Evolutionary conservation across 2,888 invertebrate species (phyloP).

Genomic region (Chironomus tentans): DNA sequence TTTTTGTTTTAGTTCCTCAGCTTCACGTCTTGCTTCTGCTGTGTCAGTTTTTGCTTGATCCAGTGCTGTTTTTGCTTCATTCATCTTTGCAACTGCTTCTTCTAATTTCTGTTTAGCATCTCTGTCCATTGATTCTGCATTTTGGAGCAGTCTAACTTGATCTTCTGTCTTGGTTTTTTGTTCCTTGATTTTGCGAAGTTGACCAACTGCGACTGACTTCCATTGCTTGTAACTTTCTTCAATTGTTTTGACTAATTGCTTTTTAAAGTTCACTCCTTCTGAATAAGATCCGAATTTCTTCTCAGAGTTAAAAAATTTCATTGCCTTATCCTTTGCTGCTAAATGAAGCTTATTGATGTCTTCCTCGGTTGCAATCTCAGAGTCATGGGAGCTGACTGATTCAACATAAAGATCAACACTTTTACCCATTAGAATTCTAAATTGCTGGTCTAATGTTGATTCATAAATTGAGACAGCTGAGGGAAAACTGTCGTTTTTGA

Average conservation of each 20-base stretch:
- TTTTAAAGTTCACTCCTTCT: background rate
- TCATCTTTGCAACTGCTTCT: background rate
- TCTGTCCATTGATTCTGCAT: background rate
- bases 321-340: background rate
- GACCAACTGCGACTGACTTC: background rate
- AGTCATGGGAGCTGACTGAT: background rate
- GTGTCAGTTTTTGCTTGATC: conserved; percentile 8
- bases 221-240: background rate
- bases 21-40: conserved; percentile 9
- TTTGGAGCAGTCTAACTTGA: background rate
- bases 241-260: background rate
- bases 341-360: background rate
- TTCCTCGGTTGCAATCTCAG: background rate
- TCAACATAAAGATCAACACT: conserved; percentile 5
- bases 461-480: conserved; percentile 4
- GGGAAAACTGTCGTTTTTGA: background rate
- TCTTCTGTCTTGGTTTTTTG: background rate
- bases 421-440: conserved; percentile 1
- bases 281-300: conserved; percentile 15
- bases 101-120: background rate
- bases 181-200: background rate
- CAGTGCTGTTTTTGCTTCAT: background rate
- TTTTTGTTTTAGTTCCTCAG: background rate
- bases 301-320: conserved; percentile 3
- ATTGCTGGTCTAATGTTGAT: conserved; percentile 1